Evolutionary conservation across 2,113 vertebrate species (phyloP).

Genomic region (Pleuronectes platessa): DNA sequence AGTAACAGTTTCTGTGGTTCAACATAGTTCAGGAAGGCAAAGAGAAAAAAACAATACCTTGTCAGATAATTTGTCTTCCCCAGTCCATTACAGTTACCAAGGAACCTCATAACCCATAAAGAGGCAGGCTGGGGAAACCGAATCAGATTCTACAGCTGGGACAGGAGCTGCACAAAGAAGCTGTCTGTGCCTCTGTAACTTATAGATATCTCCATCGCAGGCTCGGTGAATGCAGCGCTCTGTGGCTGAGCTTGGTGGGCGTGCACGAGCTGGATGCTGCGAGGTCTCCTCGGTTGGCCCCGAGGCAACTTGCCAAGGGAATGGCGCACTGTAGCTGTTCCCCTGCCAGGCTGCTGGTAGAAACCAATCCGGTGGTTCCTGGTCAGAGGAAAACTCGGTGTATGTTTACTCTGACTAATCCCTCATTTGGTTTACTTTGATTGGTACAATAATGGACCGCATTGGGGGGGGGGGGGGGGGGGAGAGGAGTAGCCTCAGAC

Average conservation of each 20-base stretch:
- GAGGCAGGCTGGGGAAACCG: slow-evolving; percentile 29
- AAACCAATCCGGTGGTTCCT: slow-evolving; percentile 34
- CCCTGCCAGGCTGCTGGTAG: slow-evolving; percentile 27
- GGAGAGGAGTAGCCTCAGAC: not conserved
- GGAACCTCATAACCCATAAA: slow-evolving; percentile 42
- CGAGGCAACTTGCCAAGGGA: slow-evolving; percentile 53
- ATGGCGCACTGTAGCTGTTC: slow-evolving; percentile 19
- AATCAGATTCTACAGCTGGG: slow-evolving; percentile 56
- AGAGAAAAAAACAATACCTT: slow-evolving; percentile 18
- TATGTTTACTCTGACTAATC: slow-evolving; percentile 16
- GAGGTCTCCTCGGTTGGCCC: slow-evolving; percentile 41
- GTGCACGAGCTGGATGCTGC: slow-evolving; percentile 43
- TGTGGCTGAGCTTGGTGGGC: slow-evolving; percentile 59
- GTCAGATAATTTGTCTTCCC: slow-evolving; percentile 17
- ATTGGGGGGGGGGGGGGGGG: not conserved
- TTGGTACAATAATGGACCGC: not conserved
- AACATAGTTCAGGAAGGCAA: slow-evolving; percentile 1
- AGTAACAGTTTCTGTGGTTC: not conserved
- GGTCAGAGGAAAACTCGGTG: slow-evolving; percentile 14
- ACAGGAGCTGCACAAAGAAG: slow-evolving; percentile 59
- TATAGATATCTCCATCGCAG: slow-evolving; percentile 60
- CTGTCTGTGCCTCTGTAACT: slow-evolving; percentile 60
- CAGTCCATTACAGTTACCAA: slow-evolving; percentile 38
- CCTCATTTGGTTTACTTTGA: slow-evolving; percentile 15
- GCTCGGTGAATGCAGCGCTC: slow-evolving; percentile 60